Evolutionary conservation across 2,888 invertebrate genomes (phyloP).

Genomic region (Drosophila rellima): DNA sequence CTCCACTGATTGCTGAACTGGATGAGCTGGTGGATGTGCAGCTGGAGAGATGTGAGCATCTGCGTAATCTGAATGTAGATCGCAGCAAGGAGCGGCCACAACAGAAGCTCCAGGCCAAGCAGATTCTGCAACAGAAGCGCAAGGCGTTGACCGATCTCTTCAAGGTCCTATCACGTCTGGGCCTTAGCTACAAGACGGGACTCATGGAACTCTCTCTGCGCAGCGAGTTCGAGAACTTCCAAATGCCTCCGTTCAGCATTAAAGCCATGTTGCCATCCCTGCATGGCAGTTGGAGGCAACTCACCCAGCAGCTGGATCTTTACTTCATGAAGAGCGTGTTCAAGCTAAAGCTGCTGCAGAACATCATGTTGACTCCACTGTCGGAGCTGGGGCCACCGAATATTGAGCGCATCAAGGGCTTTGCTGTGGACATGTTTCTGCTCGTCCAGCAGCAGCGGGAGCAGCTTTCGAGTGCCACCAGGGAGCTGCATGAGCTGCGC

Average conservation of each 20-base stretch:
- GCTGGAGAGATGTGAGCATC: slow-evolving; percentile 89
- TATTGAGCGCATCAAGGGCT: slow-evolving; percentile 94
- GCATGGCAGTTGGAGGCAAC: slow-evolving; percentile 82
- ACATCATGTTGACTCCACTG: slow-evolving; percentile 88
- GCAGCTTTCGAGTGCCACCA: slow-evolving; percentile 87
- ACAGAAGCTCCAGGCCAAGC: slow-evolving; percentile 92
- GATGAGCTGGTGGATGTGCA: slow-evolving; percentile 89
- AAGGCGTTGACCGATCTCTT: slow-evolving; percentile 95
- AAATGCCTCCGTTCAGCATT: slow-evolving; percentile 90
- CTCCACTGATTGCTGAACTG: slow-evolving; percentile 88
- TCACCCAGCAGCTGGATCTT: slow-evolving; percentile 84
- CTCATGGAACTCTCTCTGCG: slow-evolving; percentile 87
- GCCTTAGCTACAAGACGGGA: slow-evolving; percentile 93
- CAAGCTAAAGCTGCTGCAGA: slow-evolving; percentile 84
- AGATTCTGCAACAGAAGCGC: slow-evolving; percentile 93
- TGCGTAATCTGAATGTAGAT: slow-evolving; percentile 87
- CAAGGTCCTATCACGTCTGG: slow-evolving; percentile 90
- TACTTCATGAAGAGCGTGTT: slow-evolving; percentile 85
- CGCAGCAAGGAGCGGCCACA: slow-evolving; percentile 87
- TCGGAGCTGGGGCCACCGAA: slow-evolving; percentile 93
- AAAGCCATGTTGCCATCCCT: slow-evolving; percentile 87
- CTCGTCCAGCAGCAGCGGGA: slow-evolving; percentile 89
- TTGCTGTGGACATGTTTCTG: slow-evolving; percentile 91
- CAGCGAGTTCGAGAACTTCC: slow-evolving; percentile 88
- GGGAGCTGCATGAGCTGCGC: slow-evolving; percentile 87